Evolutionary conservation across 2,888 invertebrate genomes (phyloP).

Genomic region (Blastobasis lacticolella): DNA sequence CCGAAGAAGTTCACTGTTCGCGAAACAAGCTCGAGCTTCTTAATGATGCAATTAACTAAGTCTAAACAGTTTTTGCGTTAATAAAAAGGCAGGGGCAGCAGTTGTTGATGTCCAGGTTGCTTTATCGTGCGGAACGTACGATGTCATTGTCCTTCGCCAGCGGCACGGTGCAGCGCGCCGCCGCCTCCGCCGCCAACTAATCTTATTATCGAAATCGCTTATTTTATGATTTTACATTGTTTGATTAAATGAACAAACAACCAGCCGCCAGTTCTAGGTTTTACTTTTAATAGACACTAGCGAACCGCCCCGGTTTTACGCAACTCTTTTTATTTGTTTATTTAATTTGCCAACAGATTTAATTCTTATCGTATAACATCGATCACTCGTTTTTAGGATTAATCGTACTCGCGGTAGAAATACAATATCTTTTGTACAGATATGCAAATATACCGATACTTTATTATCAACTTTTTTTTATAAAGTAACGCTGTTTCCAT

Average conservation of each 20-base stretch:
- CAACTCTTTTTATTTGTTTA: too few species aligned
- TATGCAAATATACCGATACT: too few species aligned
- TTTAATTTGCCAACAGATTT: too few species aligned
- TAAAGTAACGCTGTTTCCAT: too few species aligned
- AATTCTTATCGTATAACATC: too few species aligned
- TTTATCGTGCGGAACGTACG: constrained; percentile 70
- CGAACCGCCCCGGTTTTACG: too few species aligned
- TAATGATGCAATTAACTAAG: constrained; percentile 47
- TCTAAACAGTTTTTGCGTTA: constrained; percentile 42
- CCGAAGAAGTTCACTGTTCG: constrained; percentile 34
- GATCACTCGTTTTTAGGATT: too few species aligned
- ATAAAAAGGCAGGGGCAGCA: constrained; percentile 43
- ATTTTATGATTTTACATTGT: too few species aligned
- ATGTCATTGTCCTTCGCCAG: constrained; percentile 68
- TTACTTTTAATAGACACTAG: background rate
- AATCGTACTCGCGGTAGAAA: too few species aligned
- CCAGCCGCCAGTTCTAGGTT: background rate
- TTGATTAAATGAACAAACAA: background rate
- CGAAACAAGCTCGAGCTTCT: constrained; percentile 39
- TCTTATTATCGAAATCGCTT: too few species aligned
- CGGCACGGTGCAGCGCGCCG: constrained; percentile 8
- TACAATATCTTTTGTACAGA: too few species aligned
- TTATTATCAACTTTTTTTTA: too few species aligned
- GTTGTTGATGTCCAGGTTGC: constrained; percentile 61
- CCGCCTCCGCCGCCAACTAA: constrained; percentile 13